Evolutionary conservation across 2,888 invertebrate genomes (phyloP).

Genomic region (Zaprionus bogoriensis): DNA sequence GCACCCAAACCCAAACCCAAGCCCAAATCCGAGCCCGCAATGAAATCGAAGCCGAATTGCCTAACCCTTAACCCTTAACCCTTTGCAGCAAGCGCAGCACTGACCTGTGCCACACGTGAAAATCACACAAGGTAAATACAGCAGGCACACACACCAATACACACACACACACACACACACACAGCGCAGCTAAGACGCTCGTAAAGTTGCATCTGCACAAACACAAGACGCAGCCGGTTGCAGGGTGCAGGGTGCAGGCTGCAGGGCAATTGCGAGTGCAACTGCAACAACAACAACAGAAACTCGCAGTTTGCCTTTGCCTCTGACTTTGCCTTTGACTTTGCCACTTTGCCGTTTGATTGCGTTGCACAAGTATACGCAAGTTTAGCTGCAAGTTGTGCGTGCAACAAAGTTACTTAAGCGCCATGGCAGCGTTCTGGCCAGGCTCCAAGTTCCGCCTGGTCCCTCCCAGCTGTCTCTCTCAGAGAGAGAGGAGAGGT

Average conservation of each 20-base stretch:
- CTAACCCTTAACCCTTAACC: constrained; percentile 37
- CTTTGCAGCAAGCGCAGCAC: constrained; percentile 49
- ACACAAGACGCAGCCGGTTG: constrained; percentile 62
- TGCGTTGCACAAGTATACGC: constrained; percentile 35
- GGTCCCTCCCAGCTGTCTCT: not conserved
- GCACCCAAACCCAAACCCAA: not conserved
- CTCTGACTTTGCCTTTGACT: constrained; percentile 40
- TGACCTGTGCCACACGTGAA: constrained; percentile 66
- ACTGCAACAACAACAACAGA: constrained; percentile 6
- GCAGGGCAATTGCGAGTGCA: constrained; percentile 16
- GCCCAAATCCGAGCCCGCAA: too few relatives aligned
- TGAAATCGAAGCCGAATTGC: too few relatives aligned
- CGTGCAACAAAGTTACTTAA: constrained; percentile 59
- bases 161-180: constrained; percentile 9
- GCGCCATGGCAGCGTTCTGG: constrained; percentile 3
- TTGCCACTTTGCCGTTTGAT: constrained; percentile 58
- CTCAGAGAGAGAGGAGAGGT: too few relatives aligned
- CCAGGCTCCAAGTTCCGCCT: too few relatives aligned
- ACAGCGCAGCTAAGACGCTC: constrained; percentile 13
- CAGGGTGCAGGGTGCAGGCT: not conserved
- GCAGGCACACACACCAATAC: constrained; percentile 24
- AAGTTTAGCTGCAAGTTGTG: constrained; percentile 57
- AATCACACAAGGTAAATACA: constrained; percentile 57
- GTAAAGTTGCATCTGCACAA: constrained; percentile 70
- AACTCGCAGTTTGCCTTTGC: not conserved